These are phyloP conservation scores for Nansenia antarctica DNA, from an alignment of 2,113 vertebrate genomes.

Conservation along the genomic window DNA sequence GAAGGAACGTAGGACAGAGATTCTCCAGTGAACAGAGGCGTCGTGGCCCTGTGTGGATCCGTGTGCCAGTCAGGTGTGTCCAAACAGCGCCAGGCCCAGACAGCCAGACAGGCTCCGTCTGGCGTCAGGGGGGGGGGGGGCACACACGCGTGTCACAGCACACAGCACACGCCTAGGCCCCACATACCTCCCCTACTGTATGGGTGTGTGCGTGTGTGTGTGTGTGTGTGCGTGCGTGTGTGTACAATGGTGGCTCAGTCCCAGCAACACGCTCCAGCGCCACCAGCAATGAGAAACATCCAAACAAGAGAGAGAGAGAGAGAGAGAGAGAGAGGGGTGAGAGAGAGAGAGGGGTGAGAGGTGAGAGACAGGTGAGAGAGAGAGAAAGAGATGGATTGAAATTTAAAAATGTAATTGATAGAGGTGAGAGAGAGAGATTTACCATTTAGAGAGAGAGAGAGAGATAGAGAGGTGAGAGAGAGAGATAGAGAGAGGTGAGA, in stretches of 20 bases:
- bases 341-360: too few species aligned
- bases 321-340: conserved; percentile 9
- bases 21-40: conserved; percentile 16
- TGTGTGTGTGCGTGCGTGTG: conserved; percentile 41
- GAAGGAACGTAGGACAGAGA: too few species aligned
- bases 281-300: conserved; percentile 68
- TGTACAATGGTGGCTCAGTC: conserved; percentile 68
- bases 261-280: conserved; percentile 52
- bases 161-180: conserved; percentile 51
- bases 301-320: conserved; percentile 31
- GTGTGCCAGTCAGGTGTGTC: conserved; percentile 79
- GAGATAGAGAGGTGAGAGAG: conserved; percentile 22
- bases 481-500: conserved; percentile 8
- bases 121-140: conserved; percentile 78
- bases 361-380: conserved; percentile 2
- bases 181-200: conserved; percentile 32
- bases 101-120: conserved; percentile 78
- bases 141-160: conserved; percentile 56
- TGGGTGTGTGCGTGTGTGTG: neutral
- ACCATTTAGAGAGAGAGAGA: conserved; percentile 7
- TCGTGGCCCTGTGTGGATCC: conserved; percentile 66
- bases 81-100: conserved; percentile 77
- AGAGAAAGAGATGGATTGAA: too few species aligned
- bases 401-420: too few species aligned
- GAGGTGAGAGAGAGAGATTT: conserved; percentile 14